Percentiles rank a stretch among this genome's conserved stretches.
Conservation (phyloP, 2,797 vertebrate species). For the Otolemur crassicaudatus region DNA sequence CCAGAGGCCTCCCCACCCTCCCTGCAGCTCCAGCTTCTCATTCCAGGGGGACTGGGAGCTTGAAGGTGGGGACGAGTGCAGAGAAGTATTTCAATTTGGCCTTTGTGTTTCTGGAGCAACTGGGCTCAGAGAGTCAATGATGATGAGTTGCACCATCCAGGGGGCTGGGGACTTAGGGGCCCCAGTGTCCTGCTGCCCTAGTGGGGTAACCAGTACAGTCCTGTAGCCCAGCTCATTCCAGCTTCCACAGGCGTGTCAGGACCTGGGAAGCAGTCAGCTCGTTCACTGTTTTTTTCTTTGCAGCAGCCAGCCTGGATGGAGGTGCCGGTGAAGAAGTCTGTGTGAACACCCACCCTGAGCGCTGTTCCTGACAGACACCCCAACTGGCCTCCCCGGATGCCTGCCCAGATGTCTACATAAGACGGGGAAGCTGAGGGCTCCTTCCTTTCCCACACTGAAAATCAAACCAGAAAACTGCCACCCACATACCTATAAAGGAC, state of each 20-base stretch:
- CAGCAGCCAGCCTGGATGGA: neutral
- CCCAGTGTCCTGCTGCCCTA: neutral
- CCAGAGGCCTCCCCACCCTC: neutral
- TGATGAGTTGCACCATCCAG: neutral
- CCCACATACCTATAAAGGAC: neutral
- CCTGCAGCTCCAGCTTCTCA: neutral
- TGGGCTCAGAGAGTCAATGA: neutral
- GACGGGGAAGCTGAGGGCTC: neutral
- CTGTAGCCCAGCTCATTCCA: conserved; percentile 66
- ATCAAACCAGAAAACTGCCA: neutral
- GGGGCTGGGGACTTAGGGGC: neutral
- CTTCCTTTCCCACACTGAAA: neutral
- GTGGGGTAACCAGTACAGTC: neutral
- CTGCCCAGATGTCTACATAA: neutral
- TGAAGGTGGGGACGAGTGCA: neutral
- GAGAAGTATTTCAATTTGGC: neutral
- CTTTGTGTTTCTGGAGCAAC: neutral
- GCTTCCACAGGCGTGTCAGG: conserved; percentile 70
- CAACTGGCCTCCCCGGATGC: neutral
- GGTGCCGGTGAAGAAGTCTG: neutral
- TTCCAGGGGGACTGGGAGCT: neutral
- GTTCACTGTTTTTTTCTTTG: neutral
- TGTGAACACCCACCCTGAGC: neutral
- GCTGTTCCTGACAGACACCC: neutral
- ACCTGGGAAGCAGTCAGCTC: conserved; percentile 76